phyloP scores from a whole-genome alignment of 1,140 invertebrate genomes.

The Aphis gossypii region DNA sequence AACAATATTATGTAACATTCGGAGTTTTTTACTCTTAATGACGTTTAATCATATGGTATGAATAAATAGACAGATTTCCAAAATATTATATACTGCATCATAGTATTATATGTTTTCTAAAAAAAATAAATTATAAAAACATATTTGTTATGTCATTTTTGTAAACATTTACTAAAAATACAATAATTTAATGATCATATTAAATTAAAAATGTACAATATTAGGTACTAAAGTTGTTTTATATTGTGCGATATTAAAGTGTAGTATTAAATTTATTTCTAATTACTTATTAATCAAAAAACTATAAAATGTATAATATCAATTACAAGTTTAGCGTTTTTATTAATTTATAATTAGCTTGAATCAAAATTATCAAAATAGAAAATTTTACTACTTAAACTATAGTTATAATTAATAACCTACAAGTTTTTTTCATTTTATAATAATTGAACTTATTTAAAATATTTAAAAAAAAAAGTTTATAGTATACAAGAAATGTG shows the following conservation, averaged over 20 bases:
- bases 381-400: no score
- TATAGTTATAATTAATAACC: no score
- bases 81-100: neutral
- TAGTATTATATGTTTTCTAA: no score
- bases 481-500: no score
- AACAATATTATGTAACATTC: neutral
- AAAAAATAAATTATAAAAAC: neutral
- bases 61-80: neutral
- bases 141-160: neutral
- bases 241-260: no score
- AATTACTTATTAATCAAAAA: no score
- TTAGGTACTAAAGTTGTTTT: no score
- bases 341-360: neutral
- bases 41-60: neutral
- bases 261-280: no score
- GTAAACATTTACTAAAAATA: neutral
- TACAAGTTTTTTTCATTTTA: neutral
- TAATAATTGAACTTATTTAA: neutral
- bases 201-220: no score
- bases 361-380: neutral
- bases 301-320: neutral
- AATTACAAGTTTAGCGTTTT: neutral
- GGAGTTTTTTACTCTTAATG: neutral
- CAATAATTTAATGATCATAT: no score
- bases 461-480: neutral